phyloP scores from a whole-genome alignment of 1,140 invertebrate genomes.

The Solenopsis fugax region DNA sequence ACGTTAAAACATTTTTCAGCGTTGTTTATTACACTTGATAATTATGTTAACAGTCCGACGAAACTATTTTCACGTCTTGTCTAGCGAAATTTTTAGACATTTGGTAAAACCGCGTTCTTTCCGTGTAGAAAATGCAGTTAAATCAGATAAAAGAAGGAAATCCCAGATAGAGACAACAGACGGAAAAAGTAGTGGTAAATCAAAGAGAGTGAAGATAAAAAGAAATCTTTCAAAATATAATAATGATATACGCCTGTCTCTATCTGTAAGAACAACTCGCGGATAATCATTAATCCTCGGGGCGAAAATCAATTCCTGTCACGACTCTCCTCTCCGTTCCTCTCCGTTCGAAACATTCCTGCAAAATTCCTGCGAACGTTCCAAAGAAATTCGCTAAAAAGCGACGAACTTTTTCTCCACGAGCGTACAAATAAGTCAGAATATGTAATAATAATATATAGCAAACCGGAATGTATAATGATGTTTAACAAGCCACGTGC shows the following conservation, averaged over 20 bases:
- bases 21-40: no score
- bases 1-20: no score
- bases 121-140: neutral
- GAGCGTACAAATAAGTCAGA: neutral
- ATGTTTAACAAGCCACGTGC: neutral
- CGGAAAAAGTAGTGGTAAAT: neutral
- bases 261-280: neutral
- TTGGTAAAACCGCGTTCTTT: no score
- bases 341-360: neutral
- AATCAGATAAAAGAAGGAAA: neutral
- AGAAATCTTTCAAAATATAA: neutral
- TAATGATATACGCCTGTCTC: neutral
- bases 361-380: neutral
- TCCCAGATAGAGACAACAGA: neutral
- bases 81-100: no score
- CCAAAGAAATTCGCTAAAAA: neutral
- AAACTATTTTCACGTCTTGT: no score
- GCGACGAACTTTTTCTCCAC: neutral
- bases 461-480: neutral
- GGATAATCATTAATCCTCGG: neutral
- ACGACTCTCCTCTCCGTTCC: neutral
- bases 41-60: no score
- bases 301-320: no score
- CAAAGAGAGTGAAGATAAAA: neutral
- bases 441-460: neutral